Evolutionary conservation across 2,888 invertebrate species (phyloP).

Genomic region (Malachius bipustulatus): DNA sequence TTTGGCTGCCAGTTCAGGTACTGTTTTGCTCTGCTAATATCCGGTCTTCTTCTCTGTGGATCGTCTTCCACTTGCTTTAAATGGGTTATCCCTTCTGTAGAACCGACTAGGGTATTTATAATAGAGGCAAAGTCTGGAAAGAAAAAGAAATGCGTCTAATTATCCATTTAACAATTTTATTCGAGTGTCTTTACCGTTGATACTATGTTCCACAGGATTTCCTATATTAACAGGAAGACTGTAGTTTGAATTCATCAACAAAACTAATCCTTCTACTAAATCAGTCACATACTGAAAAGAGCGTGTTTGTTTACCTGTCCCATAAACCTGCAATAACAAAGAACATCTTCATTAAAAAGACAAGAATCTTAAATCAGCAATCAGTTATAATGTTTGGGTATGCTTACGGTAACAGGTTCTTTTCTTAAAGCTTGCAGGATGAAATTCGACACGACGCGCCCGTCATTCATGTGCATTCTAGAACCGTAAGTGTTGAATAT

Average conservation of each 20-base stretch:
- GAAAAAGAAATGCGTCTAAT: slow-evolving; percentile 12
- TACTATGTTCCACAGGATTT: slow-evolving; percentile 96
- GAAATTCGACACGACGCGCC: slow-evolving; percentile 97
- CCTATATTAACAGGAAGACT: slow-evolving; percentile 90
- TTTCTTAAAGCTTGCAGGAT: slow-evolving; percentile 92
- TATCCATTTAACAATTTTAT: too few relatives aligned
- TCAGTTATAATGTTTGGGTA: too few relatives aligned
- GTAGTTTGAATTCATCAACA: slow-evolving; percentile 89
- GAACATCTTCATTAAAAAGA: background rate
- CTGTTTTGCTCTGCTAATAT: slow-evolving; percentile 78
- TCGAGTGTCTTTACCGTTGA: slow-evolving; percentile 70
- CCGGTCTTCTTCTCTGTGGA: slow-evolving; percentile 87
- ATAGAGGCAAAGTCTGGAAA: slow-evolving; percentile 72
- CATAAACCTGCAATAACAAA: slow-evolving; percentile 51
- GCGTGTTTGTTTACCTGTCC: slow-evolving; percentile 80
- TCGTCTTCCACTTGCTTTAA: slow-evolving; percentile 89
- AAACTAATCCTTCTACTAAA: slow-evolving; percentile 85
- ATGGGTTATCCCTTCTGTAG: slow-evolving; percentile 71
- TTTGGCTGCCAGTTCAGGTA: slow-evolving; percentile 87
- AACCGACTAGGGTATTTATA: slow-evolving; percentile 75
- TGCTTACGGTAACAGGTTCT: slow-evolving; percentile 76
- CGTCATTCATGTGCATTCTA: slow-evolving; percentile 98
- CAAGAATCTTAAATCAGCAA: too few relatives aligned
- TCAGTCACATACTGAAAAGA: slow-evolving; percentile 98
- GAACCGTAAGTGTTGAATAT: slow-evolving; percentile 99